Base-by-base conservation (phyloP, 2,113 vertebrate genomes). In the Polyodon spathula region DNA sequence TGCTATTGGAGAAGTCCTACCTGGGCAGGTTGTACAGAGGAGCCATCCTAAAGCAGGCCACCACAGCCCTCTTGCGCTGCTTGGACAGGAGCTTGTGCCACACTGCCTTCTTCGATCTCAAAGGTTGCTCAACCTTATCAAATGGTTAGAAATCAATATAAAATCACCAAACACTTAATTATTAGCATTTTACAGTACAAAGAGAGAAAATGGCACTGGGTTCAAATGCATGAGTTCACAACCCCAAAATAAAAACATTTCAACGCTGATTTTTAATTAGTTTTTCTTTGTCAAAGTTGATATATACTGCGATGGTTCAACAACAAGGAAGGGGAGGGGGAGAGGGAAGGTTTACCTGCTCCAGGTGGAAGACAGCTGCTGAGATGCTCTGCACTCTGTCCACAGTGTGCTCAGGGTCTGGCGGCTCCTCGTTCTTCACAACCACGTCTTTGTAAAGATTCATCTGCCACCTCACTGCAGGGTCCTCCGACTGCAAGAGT, bases 1-100 rank as follows among this genome's bases (percentile, higher is more conserved):
- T n/a, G n/a, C n/a, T n/a, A n/a, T n/a, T n/a, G 46, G 11, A 10
- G n/a, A 14, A 58, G 65, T 68, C 76, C 46, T 91, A 94, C 96
- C 95, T 94, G 64, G 95, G 96, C 44, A 99, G 81, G 71, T 99
- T 99, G 76, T 99, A 99, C 51, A 98, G 83, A 0, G 96, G 96
- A 50, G 96, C 94, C 96, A 99, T 99, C 59, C 96, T 89, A 76
- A 99, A 99, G 77, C 95, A 99, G 4, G 96, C 96, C 51, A 99
- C 95, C 27, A 99, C 96, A 0, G 96, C 96, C 73, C 96, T 81
- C 76, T 99, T 99, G 56, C 95, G 90, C 80, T 99, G 96, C 62
- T 99, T 99, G 71, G 96, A 99, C 17, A 99, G 74, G 46, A 99
- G 76, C 69, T 97, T 99, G 78, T 99, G 93, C 95, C 95, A 99